A percentile compares a stretch with the other conserved stretches of the same genome.
phyloP scores from a whole-genome alignment of 2,797 vertebrate species.

The Helicolenus hilgendorfi region DNA sequence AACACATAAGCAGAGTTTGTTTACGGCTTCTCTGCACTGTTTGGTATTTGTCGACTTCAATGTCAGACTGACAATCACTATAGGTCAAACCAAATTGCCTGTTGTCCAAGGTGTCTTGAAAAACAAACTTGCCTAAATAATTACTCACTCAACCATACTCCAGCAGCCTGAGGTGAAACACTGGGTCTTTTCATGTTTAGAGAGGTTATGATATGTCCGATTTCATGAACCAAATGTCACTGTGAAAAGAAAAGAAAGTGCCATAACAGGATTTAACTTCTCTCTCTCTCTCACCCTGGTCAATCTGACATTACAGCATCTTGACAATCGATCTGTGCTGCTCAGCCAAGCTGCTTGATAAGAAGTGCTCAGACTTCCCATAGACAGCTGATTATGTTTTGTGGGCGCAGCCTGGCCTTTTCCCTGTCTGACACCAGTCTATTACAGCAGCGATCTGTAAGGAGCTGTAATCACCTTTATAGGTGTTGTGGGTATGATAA shows the following conservation, averaged over 20 bases:
- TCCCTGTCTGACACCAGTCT: constrained; percentile 58
- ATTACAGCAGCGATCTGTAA: constrained; percentile 62
- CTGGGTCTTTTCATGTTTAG: constrained; percentile 4
- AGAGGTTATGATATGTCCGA: constrained; percentile 24
- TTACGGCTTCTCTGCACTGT: constrained; percentile 59
- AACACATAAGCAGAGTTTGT: constrained; percentile 52
- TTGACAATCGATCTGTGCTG: constrained; percentile 60
- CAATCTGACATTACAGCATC: constrained; percentile 58
- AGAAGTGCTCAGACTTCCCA: constrained; percentile 60
- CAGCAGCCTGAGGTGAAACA: constrained; percentile 19
- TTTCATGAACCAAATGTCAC: constrained; percentile 28
- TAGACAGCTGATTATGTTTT: constrained; percentile 70
- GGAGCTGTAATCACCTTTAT: constrained; percentile 69
- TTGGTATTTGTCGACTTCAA: constrained; percentile 75
- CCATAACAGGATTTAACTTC: constrained; percentile 52
- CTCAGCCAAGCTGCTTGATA: constrained; percentile 60
- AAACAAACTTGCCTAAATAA: constrained; percentile 72
- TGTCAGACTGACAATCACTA: constrained; percentile 71
- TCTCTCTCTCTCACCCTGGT: constrained; percentile 7
- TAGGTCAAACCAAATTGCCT: constrained; percentile 76
- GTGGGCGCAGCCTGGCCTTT: constrained; percentile 56
- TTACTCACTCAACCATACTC: constrained; percentile 52
- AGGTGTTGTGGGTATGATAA: constrained; percentile 71
- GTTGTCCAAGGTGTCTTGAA: constrained; percentile 60
- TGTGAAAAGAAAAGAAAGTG: neutral